phyloP scores from a whole-genome alignment of 2,113 vertebrate genomes.

The Gymnogyps californianus region DNA sequence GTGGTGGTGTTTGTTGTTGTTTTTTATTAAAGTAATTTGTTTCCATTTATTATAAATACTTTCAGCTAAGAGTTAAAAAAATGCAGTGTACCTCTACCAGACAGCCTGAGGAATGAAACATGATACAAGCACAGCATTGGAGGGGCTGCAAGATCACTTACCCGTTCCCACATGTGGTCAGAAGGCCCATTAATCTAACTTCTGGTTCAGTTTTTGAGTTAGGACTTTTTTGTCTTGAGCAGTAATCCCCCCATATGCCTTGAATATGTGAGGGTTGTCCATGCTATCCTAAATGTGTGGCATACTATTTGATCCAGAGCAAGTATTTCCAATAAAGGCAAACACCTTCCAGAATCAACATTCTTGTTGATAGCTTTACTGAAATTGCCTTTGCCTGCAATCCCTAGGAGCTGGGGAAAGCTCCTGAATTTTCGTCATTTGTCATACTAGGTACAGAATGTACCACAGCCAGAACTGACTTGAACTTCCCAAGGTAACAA shows the following conservation, averaged over 20 bases:
- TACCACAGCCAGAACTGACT: slow-evolving; percentile 28
- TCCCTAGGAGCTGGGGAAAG: background rate
- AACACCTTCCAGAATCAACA: background rate
- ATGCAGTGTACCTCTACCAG: background rate
- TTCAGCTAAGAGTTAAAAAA: slow-evolving; percentile 46
- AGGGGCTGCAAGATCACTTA: slow-evolving; percentile 29
- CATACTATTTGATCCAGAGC: slow-evolving; percentile 17
- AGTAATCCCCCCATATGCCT: background rate
- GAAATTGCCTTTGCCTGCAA: background rate
- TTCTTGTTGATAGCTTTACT: background rate
- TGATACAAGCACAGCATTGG: background rate
- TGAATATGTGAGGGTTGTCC: background rate
- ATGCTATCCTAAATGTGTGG: background rate
- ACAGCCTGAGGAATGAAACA: slow-evolving; percentile 50
- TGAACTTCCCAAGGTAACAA: slow-evolving; percentile 3
- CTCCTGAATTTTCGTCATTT: slow-evolving; percentile 13
- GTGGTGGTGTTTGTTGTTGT: background rate
- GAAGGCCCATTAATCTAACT: slow-evolving; percentile 54
- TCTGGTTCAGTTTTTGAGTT: slow-evolving; percentile 44
- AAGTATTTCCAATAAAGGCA: background rate
- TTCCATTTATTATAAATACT: slow-evolving; percentile 56
- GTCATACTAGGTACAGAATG: slow-evolving; percentile 6
- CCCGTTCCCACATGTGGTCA: slow-evolving; percentile 20
- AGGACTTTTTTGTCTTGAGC: background rate
- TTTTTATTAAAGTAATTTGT: slow-evolving; percentile 48